Conservation (phyloP, 2,113 vertebrate species). For the Pantherophis guttatus region DNA sequence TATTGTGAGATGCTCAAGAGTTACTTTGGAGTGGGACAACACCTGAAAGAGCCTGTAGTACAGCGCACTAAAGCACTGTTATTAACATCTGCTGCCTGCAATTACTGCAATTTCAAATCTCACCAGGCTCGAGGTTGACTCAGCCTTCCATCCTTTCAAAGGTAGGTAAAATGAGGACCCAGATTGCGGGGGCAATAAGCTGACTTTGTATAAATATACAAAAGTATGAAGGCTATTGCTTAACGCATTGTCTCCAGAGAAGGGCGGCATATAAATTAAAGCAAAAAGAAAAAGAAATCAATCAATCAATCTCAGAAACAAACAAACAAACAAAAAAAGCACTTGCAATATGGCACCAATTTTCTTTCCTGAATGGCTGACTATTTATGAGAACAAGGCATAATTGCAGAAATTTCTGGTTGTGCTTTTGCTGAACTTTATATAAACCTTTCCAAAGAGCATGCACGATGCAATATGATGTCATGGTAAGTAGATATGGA, state of each 20-base stretch:
- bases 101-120: too few species aligned
- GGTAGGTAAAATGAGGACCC: too few species aligned
- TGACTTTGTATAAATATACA: too few species aligned
- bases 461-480: neutral
- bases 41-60: neutral
- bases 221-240: too few species aligned
- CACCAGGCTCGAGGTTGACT: too few species aligned
- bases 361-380: neutral
- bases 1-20: neutral
- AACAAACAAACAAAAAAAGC: neutral
- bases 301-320: neutral
- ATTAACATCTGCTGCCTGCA: too few species aligned
- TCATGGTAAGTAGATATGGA: neutral
- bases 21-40: neutral
- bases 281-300: too few species aligned
- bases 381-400: neutral
- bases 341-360: neutral
- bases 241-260: too few species aligned
- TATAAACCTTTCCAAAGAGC: neutral
- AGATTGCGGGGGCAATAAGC: too few species aligned
- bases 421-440: neutral
- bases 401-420: neutral
- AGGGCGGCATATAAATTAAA: too few species aligned
- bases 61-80: too few species aligned
- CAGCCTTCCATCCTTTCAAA: too few species aligned